Evolutionary conservation across 2,888 invertebrate genomes (phyloP).

Genomic region (Pemphredon lugubris): DNA sequence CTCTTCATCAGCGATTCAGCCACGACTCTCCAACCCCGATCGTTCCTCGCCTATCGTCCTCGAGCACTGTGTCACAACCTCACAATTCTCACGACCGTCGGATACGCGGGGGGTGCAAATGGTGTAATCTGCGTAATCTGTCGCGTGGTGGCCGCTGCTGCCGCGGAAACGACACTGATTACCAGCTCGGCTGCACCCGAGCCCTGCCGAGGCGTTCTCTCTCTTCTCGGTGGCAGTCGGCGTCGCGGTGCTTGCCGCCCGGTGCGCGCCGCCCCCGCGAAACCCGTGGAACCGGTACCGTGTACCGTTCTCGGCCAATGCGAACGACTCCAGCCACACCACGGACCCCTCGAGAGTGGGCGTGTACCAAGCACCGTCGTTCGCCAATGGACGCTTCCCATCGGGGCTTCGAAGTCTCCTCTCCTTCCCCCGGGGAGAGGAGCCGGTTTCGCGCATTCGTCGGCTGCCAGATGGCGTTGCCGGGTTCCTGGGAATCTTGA

Average conservation of each 20-base stretch:
- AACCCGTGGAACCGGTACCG: conserved; percentile 72
- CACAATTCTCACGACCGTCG: neutral
- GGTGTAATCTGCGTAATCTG: conserved; percentile 66
- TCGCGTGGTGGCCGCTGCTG: conserved; percentile 78
- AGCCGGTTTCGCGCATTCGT: conserved; percentile 10
- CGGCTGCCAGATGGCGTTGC: conserved; percentile 41
- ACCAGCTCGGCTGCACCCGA: conserved; percentile 74
- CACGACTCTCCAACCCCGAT: neutral
- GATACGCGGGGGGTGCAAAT: conserved; percentile 19
- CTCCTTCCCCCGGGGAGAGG: neutral
- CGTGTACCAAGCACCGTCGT: conserved; percentile 42
- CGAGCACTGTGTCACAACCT: no score
- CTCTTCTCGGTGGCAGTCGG: conserved; percentile 52
- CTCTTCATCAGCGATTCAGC: no score
- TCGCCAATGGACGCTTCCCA: conserved; percentile 37
- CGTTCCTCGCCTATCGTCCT: neutral
- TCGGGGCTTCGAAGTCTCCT: neutral
- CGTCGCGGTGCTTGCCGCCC: conserved; percentile 64
- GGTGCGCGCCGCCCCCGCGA: conserved; percentile 76
- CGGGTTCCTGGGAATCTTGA: neutral
- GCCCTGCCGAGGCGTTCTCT: conserved; percentile 60
- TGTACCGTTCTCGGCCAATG: conserved; percentile 70
- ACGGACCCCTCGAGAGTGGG: conserved; percentile 69
- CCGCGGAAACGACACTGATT: conserved; percentile 81
- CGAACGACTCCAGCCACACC: conserved; percentile 61